Evolutionary conservation across 2,797 vertebrate species (phyloP).

Genomic region (Atherinosoma microstoma): DNA sequence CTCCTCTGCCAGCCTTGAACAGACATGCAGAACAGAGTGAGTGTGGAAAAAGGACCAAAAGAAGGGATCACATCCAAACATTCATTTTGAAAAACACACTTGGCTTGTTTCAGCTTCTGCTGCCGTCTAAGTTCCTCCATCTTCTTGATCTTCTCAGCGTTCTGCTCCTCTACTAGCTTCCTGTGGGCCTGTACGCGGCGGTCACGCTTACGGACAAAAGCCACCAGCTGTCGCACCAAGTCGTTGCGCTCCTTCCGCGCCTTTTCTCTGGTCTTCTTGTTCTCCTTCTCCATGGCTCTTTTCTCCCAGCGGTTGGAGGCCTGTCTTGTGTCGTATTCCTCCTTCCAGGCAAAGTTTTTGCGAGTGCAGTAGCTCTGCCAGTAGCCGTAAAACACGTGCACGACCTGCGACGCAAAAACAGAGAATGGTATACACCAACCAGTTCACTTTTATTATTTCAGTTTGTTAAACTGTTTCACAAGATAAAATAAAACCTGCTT

Average conservation of each 20-base stretch:
- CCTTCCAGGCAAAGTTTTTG: constrained; percentile 96
- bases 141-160: constrained; percentile 91
- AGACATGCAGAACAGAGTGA: not conserved
- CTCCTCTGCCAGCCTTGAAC: constrained; percentile 87
- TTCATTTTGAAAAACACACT: constrained; percentile 76
- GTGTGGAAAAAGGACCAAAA: not conserved
- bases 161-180: constrained; percentile 94
- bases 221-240: constrained; percentile 91
- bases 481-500: not conserved
- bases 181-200: constrained; percentile 93
- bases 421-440: not conserved
- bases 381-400: constrained; percentile 94
- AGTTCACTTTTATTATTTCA: not conserved
- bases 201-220: constrained; percentile 95
- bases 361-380: constrained; percentile 98
- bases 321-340: constrained; percentile 95
- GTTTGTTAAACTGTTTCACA: not conserved
- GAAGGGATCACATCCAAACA: not conserved
- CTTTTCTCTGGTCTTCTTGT: constrained; percentile 93
- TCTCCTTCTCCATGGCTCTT: constrained; percentile 98
- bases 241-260: constrained; percentile 93
- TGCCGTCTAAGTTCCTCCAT: constrained; percentile 88
- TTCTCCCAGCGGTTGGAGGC: constrained; percentile 98
- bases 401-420: constrained; percentile 81
- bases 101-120: constrained; percentile 92